Percentiles rank a stretch among this genome's conserved stretches.
These are phyloP conservation scores for Gracilinanus agilis DNA, from an alignment of 2,113 vertebrate genomes.

Conservation along the genomic window DNA sequence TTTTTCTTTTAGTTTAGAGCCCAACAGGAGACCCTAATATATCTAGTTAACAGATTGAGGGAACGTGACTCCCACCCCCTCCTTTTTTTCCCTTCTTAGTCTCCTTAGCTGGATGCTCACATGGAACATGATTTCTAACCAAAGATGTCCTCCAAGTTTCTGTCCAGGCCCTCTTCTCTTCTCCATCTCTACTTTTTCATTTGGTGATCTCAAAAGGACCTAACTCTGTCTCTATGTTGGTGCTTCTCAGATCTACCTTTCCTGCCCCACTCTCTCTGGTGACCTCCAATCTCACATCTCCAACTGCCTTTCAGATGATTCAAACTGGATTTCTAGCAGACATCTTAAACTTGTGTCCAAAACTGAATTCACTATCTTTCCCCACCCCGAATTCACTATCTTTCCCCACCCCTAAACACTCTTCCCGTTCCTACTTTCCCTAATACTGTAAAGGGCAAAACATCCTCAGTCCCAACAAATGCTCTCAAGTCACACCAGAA, in stretches of 20 bases:
- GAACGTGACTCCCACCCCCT: background rate
- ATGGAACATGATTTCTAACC: background rate
- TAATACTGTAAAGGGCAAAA: no score
- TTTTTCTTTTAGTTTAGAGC: background rate
- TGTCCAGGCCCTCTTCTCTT: background rate
- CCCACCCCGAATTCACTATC: background rate
- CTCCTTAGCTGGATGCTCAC: background rate
- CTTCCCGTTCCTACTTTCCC: background rate
- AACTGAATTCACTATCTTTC: background rate
- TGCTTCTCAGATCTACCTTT: background rate
- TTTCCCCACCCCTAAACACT: background rate
- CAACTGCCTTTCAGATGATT: background rate
- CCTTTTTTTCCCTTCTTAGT: background rate
- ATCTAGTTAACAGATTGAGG: background rate
- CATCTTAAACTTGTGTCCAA: background rate
- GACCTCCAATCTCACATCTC: background rate
- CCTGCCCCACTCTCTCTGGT: background rate
- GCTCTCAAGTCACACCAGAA: background rate
- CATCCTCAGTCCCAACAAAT: background rate
- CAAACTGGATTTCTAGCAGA: background rate
- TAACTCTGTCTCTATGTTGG: background rate
- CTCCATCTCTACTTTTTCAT: background rate
- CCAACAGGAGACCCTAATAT: background rate
- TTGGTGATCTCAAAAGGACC: background rate
- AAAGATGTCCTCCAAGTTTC: background rate